Percentiles rank a stretch among this genome's conserved stretches.
Evolutionary conservation across 2,888 invertebrate genomes (phyloP).

Genomic region (Tetragonula carbonaria): DNA sequence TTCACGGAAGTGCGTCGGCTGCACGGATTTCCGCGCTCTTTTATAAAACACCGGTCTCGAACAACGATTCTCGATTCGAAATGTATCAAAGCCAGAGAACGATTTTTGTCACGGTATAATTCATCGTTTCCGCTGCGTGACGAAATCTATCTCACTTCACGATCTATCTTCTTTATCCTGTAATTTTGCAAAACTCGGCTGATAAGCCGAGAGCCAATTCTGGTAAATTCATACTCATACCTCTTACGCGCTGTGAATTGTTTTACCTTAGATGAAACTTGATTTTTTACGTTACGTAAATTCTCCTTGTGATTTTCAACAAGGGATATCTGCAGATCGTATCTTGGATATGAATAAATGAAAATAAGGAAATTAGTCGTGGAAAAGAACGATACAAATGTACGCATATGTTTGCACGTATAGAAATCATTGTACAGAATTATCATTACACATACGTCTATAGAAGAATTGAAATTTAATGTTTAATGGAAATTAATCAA

Average conservation of each 20-base stretch:
- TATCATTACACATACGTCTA: neutral
- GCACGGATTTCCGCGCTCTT: slow-evolving; percentile 48
- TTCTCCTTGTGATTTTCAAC: neutral
- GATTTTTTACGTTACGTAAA: neutral
- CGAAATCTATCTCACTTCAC: neutral
- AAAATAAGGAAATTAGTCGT: neutral
- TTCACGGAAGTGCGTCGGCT: slow-evolving; percentile 57
- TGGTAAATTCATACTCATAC: neutral
- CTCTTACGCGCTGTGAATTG: neutral
- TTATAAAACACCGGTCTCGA: slow-evolving; percentile 18
- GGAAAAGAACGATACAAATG: neutral
- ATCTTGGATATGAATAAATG: neutral
- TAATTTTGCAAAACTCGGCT: neutral
- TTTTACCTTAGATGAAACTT: neutral
- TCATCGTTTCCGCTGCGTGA: slow-evolving; percentile 24
- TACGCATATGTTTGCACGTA: neutral
- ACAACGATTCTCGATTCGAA: slow-evolving; percentile 19
- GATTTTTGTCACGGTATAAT: slow-evolving; percentile 16
- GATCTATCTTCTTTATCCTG: slow-evolving; percentile 1
- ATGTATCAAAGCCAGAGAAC: slow-evolving; percentile 8
- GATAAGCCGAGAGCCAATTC: neutral
- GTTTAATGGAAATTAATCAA: neutral
- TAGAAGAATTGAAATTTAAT: neutral
- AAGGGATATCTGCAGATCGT: neutral
- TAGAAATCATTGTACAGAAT: neutral